Percentiles rank a stretch among this genome's conserved stretches.
These are phyloP conservation scores for Leptopilina clavipes DNA, from an alignment of 1,140 invertebrate species.

Conservation along the genomic window DNA sequence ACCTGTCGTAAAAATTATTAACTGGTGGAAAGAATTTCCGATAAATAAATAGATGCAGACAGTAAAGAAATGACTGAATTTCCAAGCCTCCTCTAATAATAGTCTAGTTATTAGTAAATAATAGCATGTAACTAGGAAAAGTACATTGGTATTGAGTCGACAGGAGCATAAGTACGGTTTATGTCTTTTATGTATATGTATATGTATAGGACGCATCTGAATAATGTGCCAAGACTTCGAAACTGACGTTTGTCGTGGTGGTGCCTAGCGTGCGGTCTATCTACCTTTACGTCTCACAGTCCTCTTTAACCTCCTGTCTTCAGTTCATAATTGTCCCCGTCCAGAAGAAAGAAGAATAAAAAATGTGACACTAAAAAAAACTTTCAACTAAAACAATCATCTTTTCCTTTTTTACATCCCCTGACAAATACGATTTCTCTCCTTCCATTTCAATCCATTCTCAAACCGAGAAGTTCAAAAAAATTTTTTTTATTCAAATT, in stretches of 20 bases:
- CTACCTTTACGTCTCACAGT: conserved; percentile 13
- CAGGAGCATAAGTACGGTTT: conserved; percentile 36
- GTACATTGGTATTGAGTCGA: conserved; percentile 23
- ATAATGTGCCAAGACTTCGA: conserved; percentile 27
- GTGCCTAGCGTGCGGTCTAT: conserved; percentile 22
- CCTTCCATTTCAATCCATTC: background rate
- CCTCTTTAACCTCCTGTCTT: conserved; percentile 32
- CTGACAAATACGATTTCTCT: background rate
- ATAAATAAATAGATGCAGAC: too few species aligned
- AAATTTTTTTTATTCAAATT: too few species aligned
- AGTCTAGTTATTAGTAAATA: conserved; percentile 33
- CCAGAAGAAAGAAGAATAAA: background rate
- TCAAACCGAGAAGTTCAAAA: too few species aligned
- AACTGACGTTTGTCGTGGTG: conserved; percentile 30
- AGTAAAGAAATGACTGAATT: conserved; percentile 5
- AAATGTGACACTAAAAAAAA: conserved; percentile 12
- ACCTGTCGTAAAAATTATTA: too few species aligned
- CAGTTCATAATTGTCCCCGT: conserved; percentile 31
- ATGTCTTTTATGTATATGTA: conserved; percentile 17
- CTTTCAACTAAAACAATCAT: background rate
- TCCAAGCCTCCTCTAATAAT: background rate
- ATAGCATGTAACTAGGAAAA: conserved; percentile 19
- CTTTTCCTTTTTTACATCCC: background rate
- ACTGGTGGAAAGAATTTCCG: too few species aligned
- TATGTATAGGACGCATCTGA: background rate